Conservation (phyloP, 2,113 vertebrate genomes). For the Balaenoptera acutorostrata region DNA sequence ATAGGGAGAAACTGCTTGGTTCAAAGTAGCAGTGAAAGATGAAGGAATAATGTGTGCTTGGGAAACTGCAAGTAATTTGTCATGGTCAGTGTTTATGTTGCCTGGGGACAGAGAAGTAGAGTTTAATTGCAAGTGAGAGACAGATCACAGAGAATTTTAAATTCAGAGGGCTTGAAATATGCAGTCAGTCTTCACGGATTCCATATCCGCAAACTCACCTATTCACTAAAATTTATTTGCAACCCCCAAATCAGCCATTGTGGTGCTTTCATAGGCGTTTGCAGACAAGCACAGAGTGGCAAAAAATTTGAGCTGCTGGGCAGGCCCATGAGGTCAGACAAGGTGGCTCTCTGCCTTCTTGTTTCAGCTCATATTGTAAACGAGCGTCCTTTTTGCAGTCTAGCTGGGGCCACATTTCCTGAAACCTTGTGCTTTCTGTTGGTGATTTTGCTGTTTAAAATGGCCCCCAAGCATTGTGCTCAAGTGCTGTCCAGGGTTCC, state of each 20-base stretch:
- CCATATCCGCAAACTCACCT: background rate
- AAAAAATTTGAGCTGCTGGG: background rate
- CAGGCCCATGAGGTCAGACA: background rate
- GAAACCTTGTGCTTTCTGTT: background rate
- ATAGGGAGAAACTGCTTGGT: background rate
- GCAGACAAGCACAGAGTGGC: background rate
- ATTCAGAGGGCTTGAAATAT: background rate
- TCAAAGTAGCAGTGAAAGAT: background rate
- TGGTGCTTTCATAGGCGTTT: background rate
- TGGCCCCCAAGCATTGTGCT: rapidly evolving
- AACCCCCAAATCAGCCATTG: background rate
- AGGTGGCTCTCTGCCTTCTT: rapidly evolving
- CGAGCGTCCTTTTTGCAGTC: background rate
- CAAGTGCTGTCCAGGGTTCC: background rate
- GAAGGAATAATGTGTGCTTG: background rate
- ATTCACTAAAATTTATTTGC: background rate
- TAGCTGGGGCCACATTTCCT: rapidly evolving
- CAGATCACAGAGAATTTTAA: background rate
- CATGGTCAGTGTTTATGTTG: rapidly evolving
- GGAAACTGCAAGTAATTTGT: background rate
- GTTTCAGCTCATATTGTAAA: too few relatives aligned
- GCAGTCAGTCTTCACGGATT: background rate
- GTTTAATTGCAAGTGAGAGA: background rate
- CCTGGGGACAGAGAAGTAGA: background rate
- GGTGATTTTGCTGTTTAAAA: background rate